phyloP scores from a whole-genome alignment of 2,888 invertebrate species.

The Magallana nippona region DNA sequence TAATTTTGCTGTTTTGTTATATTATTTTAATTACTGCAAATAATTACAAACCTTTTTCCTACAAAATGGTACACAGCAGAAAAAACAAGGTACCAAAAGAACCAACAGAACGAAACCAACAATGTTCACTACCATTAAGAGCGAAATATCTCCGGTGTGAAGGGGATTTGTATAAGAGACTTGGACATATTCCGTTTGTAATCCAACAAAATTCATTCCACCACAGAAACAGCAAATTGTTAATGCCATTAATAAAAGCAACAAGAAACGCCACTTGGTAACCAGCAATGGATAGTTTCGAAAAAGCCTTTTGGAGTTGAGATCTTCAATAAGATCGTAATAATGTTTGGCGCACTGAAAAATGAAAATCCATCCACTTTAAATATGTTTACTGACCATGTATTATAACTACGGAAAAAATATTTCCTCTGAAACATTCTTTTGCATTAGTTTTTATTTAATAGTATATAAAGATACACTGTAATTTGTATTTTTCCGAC shows the following conservation, averaged over 20 bases:
- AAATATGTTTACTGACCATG: not conserved
- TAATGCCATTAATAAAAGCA: not conserved
- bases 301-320: not conserved
- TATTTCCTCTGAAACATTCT: too few relatives aligned
- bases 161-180: too few relatives aligned
- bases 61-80: not conserved
- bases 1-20: too few relatives aligned
- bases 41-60: not conserved
- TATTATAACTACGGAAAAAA: not conserved
- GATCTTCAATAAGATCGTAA: not conserved
- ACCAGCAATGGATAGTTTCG: not conserved
- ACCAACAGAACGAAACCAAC: not conserved
- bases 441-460: too few relatives aligned
- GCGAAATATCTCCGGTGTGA: rapidly evolving
- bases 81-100: not conserved
- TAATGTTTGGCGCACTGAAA: constrained; percentile 21
- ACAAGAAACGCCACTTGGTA: not conserved
- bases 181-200: not conserved
- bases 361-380: not conserved
- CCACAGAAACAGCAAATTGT: not conserved
- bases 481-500: too few relatives aligned
- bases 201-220: not conserved
- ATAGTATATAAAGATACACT: too few relatives aligned
- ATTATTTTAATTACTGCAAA: too few relatives aligned
- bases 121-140: not conserved